These are phyloP conservation scores for Chloropsis cyanopogon DNA, from an alignment of 2,113 vertebrate genomes.

Conservation along the genomic window DNA sequence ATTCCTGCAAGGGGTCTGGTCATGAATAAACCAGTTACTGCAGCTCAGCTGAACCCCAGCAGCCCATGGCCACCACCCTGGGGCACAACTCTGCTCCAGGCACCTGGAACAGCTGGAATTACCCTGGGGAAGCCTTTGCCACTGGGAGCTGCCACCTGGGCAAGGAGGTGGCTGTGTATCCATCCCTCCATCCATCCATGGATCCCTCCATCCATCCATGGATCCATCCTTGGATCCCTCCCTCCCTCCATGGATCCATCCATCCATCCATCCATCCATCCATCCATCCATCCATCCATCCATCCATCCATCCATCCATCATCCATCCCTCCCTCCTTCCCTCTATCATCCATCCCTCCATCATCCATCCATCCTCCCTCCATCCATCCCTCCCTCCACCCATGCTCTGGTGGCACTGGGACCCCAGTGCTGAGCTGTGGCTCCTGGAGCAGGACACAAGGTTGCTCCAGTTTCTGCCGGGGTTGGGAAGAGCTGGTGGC, in stretches of 20 bases:
- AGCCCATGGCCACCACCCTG: not conserved
- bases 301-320: not conserved
- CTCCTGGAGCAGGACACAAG: not conserved
- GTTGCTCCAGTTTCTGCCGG: not conserved
- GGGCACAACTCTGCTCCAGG: not conserved
- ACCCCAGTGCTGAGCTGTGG: not conserved
- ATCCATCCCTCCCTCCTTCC: not conserved
- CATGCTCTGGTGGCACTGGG: not conserved
- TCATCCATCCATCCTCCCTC: not conserved
- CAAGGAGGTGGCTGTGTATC: not conserved
- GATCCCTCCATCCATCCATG: not conserved
- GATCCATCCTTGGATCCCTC: not conserved
- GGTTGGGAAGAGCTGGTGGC: rapidly evolving
- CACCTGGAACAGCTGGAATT: not conserved
- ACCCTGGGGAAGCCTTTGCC: not conserved
- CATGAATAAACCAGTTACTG: not conserved
- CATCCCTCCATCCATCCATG: not conserved
- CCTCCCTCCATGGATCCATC: not conserved
- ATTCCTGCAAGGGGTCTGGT: not conserved
- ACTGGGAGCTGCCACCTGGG: not conserved
- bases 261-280: not conserved
- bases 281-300: not conserved
- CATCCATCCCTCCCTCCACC: not conserved
- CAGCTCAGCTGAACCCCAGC: not conserved
- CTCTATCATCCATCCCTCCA: no score